Percentiles rank a stretch among this genome's conserved stretches.
Evolutionary conservation across 1,140 invertebrate species (phyloP).

Genomic region (Caenorhabditis inopinata): DNA sequence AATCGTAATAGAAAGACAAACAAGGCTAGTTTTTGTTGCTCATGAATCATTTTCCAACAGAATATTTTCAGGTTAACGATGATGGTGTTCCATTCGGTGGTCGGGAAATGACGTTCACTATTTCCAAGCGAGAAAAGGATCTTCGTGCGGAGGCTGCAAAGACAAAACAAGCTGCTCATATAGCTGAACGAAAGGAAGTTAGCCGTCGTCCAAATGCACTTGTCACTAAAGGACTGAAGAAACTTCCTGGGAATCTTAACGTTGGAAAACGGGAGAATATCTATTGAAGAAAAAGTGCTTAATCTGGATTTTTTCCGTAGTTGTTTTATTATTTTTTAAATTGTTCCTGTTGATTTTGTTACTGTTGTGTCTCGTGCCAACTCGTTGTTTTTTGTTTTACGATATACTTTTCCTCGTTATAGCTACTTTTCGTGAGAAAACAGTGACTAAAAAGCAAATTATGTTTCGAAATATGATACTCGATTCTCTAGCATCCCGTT

Average conservation of each 20-base stretch:
- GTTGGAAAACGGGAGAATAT: neutral
- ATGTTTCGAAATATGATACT: neutral
- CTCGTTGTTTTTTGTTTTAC: too few relatives aligned
- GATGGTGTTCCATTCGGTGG: conserved; percentile 55
- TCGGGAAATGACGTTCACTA: conserved; percentile 55
- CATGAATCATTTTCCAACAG: neutral
- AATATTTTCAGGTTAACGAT: conserved; percentile 24
- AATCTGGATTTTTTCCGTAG: too few relatives aligned
- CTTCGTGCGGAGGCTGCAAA: conserved; percentile 29
- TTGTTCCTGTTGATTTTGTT: too few relatives aligned
- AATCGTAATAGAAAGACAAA: neutral
- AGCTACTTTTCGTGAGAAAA: too few relatives aligned
- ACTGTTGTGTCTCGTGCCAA: too few relatives aligned
- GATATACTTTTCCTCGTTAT: too few relatives aligned
- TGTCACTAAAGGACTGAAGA: conserved; percentile 14
- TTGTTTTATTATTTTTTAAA: too few relatives aligned
- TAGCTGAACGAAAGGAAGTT: conserved; percentile 23
- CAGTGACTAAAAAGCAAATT: neutral
- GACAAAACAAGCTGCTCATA: conserved; percentile 16
- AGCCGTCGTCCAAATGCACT: conserved; percentile 23
- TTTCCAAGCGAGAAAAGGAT: conserved; percentile 40
- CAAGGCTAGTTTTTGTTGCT: neutral
- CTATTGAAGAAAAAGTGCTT: neutral
- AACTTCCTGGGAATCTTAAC: conserved; percentile 33
- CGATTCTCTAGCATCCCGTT: neutral